Evolutionary conservation across 2,113 vertebrate species (phyloP), one percentile per base, ranked within the genome.

Genomic region (Calonectris borealis): DNA sequence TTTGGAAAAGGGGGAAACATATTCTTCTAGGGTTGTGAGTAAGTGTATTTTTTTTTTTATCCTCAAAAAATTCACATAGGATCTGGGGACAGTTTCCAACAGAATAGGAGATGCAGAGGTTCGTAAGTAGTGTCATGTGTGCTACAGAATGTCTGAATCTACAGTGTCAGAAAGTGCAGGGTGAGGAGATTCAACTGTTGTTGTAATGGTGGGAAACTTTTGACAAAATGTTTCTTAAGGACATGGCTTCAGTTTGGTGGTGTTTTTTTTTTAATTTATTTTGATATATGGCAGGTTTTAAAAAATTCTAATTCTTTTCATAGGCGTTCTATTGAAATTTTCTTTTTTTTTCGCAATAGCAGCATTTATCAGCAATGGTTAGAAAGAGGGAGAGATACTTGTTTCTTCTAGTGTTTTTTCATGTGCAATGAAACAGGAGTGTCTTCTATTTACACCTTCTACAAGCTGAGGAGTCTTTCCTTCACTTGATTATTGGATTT

Each of bases 161-260:
- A 1, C 4, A 3, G 9, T 49, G 10, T 75, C 31, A 40, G 5
- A 65, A 70, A 73, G 19, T 1, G 0, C 13, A 32, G 15, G 13
- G 13, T 71, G 29, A 60, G 65, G 55, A 32, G 25, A 9, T 49
- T 78, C 2, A n/a, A 1, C 34, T 54, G 19, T 52, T 90, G 13
- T 51, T 44, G 6, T 31, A 52, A 11, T 55, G 9, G 8, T 71
- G 31, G 22, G 22, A 73, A n/a, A 13, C 13, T 46, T 83, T 20
- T 57, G 18, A 32, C 55, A 55, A 51, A 62, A 54, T 44, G 13
- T 31, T 57, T n/a, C 12, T 54, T 64, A 68, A 73, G 15, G 29
- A 16, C 9, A 10, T 42, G 22, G 86, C 27, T 79, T 95, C 19
- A 40, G 40, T 12, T 40, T 40, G 27, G 16, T 64, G 3, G 12